A percentile compares a stretch with the other conserved stretches of the same genome.
Evolutionary conservation across 1,140 invertebrate genomes (phyloP).

Genomic region (Gerris buenoi): DNA sequence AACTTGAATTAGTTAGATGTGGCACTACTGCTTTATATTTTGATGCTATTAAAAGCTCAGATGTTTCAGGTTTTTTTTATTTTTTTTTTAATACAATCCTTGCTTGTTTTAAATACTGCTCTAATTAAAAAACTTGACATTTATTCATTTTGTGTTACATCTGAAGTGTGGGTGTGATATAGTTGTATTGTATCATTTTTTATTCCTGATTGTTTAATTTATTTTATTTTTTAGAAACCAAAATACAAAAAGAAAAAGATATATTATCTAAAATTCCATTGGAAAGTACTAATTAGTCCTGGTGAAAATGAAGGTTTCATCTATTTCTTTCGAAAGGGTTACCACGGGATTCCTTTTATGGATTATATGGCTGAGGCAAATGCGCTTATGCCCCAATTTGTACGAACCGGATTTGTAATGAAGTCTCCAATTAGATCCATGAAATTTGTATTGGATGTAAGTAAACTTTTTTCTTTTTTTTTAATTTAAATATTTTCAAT

Average conservation of each 20-base stretch:
- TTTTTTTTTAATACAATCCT: too few relatives aligned
- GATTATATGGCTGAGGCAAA: not conserved
- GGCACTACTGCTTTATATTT: too few relatives aligned
- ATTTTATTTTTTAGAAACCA: slow-evolving; percentile 3
- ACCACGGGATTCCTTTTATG: not conserved
- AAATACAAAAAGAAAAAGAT: not conserved
- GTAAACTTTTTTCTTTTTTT: not conserved
- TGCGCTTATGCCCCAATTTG: not conserved
- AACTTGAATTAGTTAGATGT: too few relatives aligned
- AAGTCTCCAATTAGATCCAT: not conserved
- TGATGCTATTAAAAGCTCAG: too few relatives aligned
- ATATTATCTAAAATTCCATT: slow-evolving; percentile 1
- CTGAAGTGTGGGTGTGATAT: too few relatives aligned
- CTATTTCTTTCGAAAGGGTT: not conserved
- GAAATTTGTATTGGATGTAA: not conserved
- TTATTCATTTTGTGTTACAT: too few relatives aligned
- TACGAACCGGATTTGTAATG: not conserved
- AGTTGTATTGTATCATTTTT: too few relatives aligned
- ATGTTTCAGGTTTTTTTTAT: too few relatives aligned
- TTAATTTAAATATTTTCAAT: too few relatives aligned
- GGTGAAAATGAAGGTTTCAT: not conserved
- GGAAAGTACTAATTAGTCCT: not conserved
- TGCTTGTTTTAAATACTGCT: too few relatives aligned
- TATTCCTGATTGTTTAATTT: too few relatives aligned
- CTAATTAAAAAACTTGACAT: slow-evolving; percentile 4